A percentile compares a stretch with the other conserved stretches of the same genome.
phyloP scores from a whole-genome alignment of 2,888 invertebrate genomes.

The Cheilosia vernalis region DNA sequence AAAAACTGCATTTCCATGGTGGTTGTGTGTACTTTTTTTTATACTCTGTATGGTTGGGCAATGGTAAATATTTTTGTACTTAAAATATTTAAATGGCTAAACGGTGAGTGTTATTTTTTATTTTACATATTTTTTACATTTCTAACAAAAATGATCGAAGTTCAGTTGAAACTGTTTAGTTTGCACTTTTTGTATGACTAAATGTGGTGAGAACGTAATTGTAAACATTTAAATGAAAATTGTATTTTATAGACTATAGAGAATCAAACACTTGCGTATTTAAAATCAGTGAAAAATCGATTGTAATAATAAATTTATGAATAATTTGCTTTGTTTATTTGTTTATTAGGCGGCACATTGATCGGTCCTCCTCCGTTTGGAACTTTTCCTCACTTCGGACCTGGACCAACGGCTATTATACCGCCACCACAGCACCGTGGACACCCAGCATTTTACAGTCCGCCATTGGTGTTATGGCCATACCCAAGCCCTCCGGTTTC shows the following conservation, averaged over 20 bases:
- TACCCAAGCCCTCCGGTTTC: constrained; percentile 97
- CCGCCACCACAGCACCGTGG: constrained; percentile 85
- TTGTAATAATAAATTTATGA: constrained; percentile 20
- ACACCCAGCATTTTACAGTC: constrained; percentile 85
- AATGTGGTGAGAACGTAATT: constrained; percentile 64
- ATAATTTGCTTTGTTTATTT: constrained; percentile 34
- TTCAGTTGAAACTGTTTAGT: constrained; percentile 46
- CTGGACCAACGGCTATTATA: constrained; percentile 85
- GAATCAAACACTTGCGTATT: constrained; percentile 36
- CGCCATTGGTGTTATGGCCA: constrained; percentile 94
- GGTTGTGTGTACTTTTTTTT: constrained; percentile 70
- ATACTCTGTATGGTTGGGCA: constrained; percentile 80
- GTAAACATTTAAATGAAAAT: constrained; percentile 45
- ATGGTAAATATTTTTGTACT: constrained; percentile 80
- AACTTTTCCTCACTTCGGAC: constrained; percentile 84
- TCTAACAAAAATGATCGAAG: constrained; percentile 54
- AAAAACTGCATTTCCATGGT: constrained; percentile 66
- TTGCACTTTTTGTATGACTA: constrained; percentile 52
- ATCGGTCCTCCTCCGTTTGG: constrained; percentile 84
- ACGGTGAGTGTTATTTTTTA: constrained; percentile 83
- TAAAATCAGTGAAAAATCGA: constrained; percentile 50
- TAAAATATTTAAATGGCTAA: constrained; percentile 80
- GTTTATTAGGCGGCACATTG: constrained; percentile 85
- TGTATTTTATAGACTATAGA: constrained; percentile 44
- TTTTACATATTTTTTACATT: constrained; percentile 44